Base-by-base conservation (phyloP, 2,888 invertebrate genomes). In the Megamerina dolium region DNA sequence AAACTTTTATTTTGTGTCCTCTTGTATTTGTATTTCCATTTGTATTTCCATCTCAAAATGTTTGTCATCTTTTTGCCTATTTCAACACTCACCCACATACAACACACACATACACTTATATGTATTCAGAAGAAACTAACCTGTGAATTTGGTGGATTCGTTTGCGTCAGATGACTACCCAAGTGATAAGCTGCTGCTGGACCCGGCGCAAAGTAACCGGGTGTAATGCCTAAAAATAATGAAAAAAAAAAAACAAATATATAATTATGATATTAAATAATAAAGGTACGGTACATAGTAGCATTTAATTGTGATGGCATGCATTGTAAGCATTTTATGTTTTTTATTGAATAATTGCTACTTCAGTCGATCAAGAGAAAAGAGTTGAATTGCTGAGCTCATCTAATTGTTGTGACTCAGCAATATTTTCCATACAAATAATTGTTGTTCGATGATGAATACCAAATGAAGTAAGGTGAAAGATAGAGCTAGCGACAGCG, bases 181-280 rank as follows among this genome's bases (percentile, higher is more conserved):
- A 72, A 64, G 54, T 72, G 72, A 65, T 72, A 72, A 60, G 72
- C 70, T 50, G 69, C 70, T 46, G 72, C 71, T 60, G 70, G 71
- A 46, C 70, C 71, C 50, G 72, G 70, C 46, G 72, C 68, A 55
- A 72, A 72, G 60, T 72, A 72, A 53, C 72, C 67, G 50, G 72
- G 71, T 55, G 72, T 66, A 51, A 72, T 72, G 54, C 72, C 72
- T 72, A 59, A 49, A 64, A 63, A 44, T 45, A 49, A 36, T 16
- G 19, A 40, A 38, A 33, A 6, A 13, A 30, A 16, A 41, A 19
- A 26, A 37, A 23, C 9, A 17, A 19, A 20, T 29, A 20, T 19
- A 26, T 19, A 5, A 27, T 12, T 16, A 29, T 29, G 13, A 33
- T n/a, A n/a, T n/a, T n/a, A n/a, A n/a, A n/a, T n/a, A n/a, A n/a